phyloP scores from a whole-genome alignment of 1,140 invertebrate species.

The Apis laboriosa region DNA sequence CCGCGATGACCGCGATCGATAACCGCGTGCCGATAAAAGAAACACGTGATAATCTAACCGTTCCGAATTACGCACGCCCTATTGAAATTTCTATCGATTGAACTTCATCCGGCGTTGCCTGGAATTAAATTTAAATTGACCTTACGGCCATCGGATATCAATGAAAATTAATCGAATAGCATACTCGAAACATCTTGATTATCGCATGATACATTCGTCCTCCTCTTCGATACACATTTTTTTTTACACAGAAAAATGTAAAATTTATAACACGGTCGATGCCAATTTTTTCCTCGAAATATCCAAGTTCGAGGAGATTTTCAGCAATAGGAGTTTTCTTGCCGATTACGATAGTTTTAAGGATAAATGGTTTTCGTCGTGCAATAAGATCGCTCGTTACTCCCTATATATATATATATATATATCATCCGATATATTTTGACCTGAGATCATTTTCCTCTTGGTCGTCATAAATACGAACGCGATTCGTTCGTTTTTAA shows the following conservation, averaged over 20 bases:
- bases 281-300: neutral
- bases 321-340: neutral
- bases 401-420: too few species aligned
- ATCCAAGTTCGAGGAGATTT: neutral
- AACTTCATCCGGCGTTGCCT: neutral
- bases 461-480: too few species aligned
- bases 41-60: neutral
- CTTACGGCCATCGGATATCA: too few species aligned
- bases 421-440: too few species aligned
- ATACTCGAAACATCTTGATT: neutral
- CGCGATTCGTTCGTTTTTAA: too few species aligned
- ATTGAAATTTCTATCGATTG: neutral
- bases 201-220: neutral
- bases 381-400: neutral
- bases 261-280: neutral
- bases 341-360: neutral
- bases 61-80: neutral
- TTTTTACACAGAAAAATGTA: too few species aligned
- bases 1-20: slow-evolving; percentile 15
- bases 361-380: neutral
- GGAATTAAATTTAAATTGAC: neutral
- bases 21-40: neutral
- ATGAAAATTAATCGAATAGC: neutral
- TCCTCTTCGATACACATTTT: too few species aligned
- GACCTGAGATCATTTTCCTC: too few species aligned